These are phyloP conservation scores for Chlorocebus sabaeus DNA, from an alignment of 2,113 vertebrate species.

Conservation along the genomic window DNA sequence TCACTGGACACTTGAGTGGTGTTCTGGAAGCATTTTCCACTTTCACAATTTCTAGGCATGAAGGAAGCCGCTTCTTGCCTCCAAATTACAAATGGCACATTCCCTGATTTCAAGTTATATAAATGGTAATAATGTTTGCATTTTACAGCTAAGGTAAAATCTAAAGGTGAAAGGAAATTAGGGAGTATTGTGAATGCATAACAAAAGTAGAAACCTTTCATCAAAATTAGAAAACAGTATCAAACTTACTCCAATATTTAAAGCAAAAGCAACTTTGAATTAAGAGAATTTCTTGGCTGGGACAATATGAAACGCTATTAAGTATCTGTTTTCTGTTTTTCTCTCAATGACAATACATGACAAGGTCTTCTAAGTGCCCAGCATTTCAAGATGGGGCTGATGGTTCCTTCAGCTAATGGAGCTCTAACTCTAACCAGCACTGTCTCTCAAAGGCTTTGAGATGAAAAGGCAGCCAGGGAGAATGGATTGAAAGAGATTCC, in stretches of 20 bases:
- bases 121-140: not conserved
- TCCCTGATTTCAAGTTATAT: not conserved
- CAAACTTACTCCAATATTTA: not conserved
- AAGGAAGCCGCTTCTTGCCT: not conserved
- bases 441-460: constrained; percentile 61
- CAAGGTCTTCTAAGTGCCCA: not conserved
- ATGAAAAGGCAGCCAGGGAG: constrained; percentile 44
- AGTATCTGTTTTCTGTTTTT: not conserved
- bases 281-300: not conserved
- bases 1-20: not conserved
- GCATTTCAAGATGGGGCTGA: not conserved
- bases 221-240: not conserved
- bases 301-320: not conserved
- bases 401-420: not conserved
- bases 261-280: constrained; percentile 51
- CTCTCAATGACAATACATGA: not conserved
- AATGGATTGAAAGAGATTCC: constrained; percentile 77
- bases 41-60: constrained; percentile 7
- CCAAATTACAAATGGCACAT: not conserved
- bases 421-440: constrained; percentile 60
- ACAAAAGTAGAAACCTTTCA: constrained; percentile 21
- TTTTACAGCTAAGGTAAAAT: constrained; percentile 22
- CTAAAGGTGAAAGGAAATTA: constrained; percentile 29
- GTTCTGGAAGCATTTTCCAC: not conserved
- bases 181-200: not conserved